Evolutionary conservation across 2,797 vertebrate species (phyloP).

Genomic region (Chrysocyon brachyurus): DNA sequence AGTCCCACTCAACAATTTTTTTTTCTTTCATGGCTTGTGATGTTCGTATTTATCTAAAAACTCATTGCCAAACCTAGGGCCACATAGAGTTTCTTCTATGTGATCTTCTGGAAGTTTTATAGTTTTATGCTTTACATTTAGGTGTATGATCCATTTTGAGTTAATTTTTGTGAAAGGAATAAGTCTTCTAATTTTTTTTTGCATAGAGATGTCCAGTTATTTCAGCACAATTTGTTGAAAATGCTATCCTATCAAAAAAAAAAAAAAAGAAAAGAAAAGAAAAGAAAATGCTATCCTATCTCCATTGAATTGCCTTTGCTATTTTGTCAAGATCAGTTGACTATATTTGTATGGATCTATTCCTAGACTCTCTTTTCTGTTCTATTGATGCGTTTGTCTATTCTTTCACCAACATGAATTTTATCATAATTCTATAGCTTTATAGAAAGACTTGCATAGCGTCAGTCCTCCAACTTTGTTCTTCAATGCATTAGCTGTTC

Average conservation of each 20-base stretch:
- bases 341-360: background rate
- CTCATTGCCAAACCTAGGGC: background rate
- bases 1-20: background rate
- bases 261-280: no score
- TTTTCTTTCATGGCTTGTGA: background rate
- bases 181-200: background rate
- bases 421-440: background rate
- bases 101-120: background rate
- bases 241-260: background rate
- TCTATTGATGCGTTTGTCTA: background rate
- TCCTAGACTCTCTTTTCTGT: background rate
- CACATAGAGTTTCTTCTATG: background rate
- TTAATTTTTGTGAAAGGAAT: background rate
- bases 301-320: background rate
- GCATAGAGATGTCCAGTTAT: background rate
- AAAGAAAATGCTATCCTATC: background rate
- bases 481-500: background rate
- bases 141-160: background rate
- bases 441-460: background rate
- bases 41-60: background rate
- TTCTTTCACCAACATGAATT: background rate
- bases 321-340: background rate
- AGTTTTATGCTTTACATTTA: background rate
- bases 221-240: background rate
- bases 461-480: background rate